Base-by-base conservation (phyloP, 2,113 vertebrate species). In the Abramis brama region DNA sequence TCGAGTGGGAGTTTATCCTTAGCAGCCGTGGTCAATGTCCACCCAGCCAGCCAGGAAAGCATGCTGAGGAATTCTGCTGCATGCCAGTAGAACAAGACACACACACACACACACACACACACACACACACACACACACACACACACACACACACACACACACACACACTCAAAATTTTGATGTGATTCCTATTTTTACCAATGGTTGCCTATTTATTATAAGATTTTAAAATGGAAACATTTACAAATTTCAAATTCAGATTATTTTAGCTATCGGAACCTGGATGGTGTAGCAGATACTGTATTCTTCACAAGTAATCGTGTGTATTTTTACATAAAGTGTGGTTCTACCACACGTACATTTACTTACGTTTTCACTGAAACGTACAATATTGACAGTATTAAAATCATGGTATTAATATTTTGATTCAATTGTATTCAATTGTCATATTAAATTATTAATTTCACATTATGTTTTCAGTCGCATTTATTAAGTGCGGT, bases 1-100 rank as follows among this genome's bases (percentile, higher is more conserved):
- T 83, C 50, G 33, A 73, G 81, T 55, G 66, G 68, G 81, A 83
- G 81, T 73, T 73, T 83, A 83, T 73, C 81, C 64, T 71, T 57
- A 36, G 47, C 45, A 55, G 81, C 66, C 47, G 47, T 83, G 66
- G 81, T 73, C 81, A 83, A 83, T 83, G 81, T 83, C 81, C 81
- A 83, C 50, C 23, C 68, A 73, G 27, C 68, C 21, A 39, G 68
- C 68, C 27, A 71, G 68, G 3, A 82, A 36, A 30, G 23, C n/a
- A 66, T 70, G 43, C 81, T 52, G 50, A 73, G 50, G 23, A 59
- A 73, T 83, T 73, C 66, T 73, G 81, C 66, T 25, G 66, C 66
- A 73, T 55, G 21, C 81, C 27, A 82, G 25, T 70, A 77, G n/a
- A 33, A 30, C 27, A n/a, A 27, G 43, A 21, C 60, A 66, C 15